These are phyloP conservation scores for Oplegnathus fasciatus DNA, from an alignment of 2,113 vertebrate genomes.

Conservation along the genomic window DNA sequence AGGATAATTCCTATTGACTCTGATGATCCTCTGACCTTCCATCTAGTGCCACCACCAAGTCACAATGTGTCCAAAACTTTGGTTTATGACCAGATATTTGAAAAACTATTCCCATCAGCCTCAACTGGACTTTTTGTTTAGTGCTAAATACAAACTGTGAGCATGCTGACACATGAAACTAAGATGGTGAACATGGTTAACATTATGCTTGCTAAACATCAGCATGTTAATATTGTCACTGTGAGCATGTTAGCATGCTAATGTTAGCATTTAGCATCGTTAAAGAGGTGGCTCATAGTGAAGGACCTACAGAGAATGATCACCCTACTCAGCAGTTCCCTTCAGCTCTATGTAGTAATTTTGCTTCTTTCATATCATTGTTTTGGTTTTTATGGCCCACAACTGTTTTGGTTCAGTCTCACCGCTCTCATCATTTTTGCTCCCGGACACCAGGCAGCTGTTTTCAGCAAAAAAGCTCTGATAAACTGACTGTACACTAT, in stretches of 20 bases:
- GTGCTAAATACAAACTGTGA: too few species aligned
- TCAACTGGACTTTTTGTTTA: not conserved
- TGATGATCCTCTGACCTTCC: not conserved
- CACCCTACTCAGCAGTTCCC: not conserved
- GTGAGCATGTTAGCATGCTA: not conserved
- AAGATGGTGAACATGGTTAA: too few species aligned
- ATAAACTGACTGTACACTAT: too few species aligned
- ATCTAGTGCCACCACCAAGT: not conserved
- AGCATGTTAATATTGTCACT: not conserved
- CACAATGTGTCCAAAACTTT: too few species aligned
- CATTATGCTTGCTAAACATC: not conserved
- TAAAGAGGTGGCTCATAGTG: not conserved
- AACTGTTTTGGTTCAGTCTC: not conserved
- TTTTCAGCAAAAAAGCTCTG: too few species aligned
- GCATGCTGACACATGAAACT: too few species aligned
- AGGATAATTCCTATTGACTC: not conserved
- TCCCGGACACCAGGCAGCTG: not conserved
- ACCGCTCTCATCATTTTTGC: too few species aligned
- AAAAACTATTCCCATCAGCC: not conserved
- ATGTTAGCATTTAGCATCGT: not conserved
- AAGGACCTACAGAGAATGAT: not conserved
- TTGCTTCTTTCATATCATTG: not conserved
- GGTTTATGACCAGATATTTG: not conserved
- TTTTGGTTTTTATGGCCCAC: not conserved
- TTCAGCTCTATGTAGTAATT: not conserved